These are phyloP conservation scores for Enteromius treurensis DNA, from an alignment of 2,797 vertebrate genomes.

Conservation along the genomic window DNA sequence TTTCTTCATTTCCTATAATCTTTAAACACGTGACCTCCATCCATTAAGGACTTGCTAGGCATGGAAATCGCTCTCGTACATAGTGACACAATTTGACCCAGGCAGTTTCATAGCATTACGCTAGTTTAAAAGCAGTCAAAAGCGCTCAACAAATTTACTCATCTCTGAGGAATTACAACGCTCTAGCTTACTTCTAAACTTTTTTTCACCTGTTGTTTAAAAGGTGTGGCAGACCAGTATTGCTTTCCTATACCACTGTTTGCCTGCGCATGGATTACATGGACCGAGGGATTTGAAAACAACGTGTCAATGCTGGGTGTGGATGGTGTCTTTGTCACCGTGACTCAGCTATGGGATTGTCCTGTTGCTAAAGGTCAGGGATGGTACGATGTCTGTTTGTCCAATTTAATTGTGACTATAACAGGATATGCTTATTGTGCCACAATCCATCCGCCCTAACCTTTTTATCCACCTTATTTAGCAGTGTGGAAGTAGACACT, in stretches of 20 bases:
- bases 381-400: neutral
- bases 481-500: neutral
- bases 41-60: neutral
- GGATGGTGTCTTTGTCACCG: neutral
- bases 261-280: constrained; percentile 13
- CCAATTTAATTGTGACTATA: neutral
- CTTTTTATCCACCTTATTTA: neutral
- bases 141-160: no score
- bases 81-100: no score
- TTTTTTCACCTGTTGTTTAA: neutral
- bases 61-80: neutral
- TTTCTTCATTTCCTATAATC: neutral
- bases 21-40: neutral
- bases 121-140: no score
- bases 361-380: neutral
- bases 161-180: no score
- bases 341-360: constrained; percentile 16
- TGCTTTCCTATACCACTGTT: neutral
- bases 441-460: neutral
- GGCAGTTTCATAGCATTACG: no score
- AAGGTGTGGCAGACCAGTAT: neutral
- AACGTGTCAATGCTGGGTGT: constrained; percentile 19
- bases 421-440: neutral
- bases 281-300: no score
- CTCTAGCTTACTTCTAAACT: no score